phyloP scores from a whole-genome alignment of 1,140 invertebrate genomes.

The Druon quercuslanigerum region DNA sequence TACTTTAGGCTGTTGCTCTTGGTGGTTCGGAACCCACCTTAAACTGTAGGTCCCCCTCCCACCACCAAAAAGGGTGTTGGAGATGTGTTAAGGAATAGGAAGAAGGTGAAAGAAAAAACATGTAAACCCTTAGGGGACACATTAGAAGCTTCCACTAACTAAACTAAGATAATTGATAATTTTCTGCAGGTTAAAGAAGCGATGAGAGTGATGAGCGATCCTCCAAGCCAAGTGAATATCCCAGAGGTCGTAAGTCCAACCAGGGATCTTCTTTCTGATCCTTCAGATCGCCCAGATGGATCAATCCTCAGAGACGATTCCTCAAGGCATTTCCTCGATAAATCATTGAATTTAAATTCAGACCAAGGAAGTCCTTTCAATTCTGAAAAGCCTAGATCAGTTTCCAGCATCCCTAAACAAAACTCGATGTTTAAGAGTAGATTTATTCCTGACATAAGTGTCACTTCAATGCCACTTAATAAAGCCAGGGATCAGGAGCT shows the following conservation, averaged over 20 bases:
- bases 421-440: constrained; percentile 49
- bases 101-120: no score
- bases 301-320: background rate
- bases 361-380: background rate
- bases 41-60: no score
- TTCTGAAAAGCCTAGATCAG: background rate
- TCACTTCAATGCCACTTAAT: constrained; percentile 60
- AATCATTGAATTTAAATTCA: constrained; percentile 21
- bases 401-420: background rate
- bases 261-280: background rate
- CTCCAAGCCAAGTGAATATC: constrained; percentile 63
- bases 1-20: no score
- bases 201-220: constrained; percentile 63
- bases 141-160: no score
- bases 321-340: constrained; percentile 2
- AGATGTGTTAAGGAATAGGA: no score
- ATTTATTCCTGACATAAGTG: constrained; percentile 72
- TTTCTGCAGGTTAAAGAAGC: constrained; percentile 55
- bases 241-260: background rate
- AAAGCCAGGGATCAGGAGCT: constrained; percentile 80
- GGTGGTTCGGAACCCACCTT: no score
- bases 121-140: no score
- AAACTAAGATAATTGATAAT: no score
- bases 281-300: background rate
- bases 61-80: no score